A percentile compares a stretch with the other conserved stretches of the same genome.
Evolutionary conservation across 2,113 vertebrate species (phyloP).

Genomic region (Gobio gobio): DNA sequence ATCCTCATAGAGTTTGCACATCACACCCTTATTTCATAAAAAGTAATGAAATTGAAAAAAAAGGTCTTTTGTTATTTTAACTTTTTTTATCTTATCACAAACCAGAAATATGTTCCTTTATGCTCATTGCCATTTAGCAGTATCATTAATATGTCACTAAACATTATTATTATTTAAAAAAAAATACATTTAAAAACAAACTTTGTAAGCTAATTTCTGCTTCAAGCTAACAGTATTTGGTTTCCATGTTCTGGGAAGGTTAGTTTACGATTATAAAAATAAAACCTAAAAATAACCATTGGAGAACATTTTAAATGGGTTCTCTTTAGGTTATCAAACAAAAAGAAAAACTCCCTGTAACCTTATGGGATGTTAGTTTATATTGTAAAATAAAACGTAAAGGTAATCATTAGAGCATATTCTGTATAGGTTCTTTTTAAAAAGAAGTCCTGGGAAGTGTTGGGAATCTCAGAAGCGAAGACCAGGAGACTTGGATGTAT

Average conservation of each 20-base stretch:
- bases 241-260: neutral
- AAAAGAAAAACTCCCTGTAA: too few species aligned
- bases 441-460: too few species aligned
- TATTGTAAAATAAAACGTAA: too few species aligned
- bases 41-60: neutral
- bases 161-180: too few species aligned
- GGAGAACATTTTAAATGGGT: neutral
- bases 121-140: neutral
- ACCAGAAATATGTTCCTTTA: neutral
- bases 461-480: too few species aligned
- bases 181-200: too few species aligned
- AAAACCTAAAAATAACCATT: neutral
- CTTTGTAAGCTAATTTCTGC: neutral
- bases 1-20: neutral
- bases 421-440: too few species aligned
- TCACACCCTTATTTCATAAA: slow-evolving; percentile 2
- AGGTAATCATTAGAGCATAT: too few species aligned
- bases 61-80: neutral
- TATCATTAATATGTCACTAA: neutral
- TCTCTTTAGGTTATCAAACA: neutral
- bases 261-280: neutral
- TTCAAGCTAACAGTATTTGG: neutral
- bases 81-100: neutral
- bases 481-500: too few species aligned
- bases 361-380: too few species aligned